Conservation (phyloP, 37 sponge, comb jelly and placozoan species). For the Trichoplax adhaerens region DNA sequence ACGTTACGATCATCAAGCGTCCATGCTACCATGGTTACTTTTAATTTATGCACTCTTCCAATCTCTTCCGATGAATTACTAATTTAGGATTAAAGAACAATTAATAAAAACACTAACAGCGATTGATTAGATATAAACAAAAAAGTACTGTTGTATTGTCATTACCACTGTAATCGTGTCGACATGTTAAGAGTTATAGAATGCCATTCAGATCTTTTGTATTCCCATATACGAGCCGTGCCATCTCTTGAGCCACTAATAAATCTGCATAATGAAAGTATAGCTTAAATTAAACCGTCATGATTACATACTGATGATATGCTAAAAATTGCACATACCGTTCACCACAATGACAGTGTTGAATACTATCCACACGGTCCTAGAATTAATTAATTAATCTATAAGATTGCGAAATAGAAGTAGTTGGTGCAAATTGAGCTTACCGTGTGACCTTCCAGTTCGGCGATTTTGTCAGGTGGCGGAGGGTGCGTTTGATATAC, state of each 20-base stretch:
- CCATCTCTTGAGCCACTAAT: conserved; percentile 57
- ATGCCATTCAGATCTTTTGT: conserved; percentile 20
- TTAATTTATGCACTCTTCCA: too few relatives aligned
- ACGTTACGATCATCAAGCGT: conserved; percentile 38
- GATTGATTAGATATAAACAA: background rate
- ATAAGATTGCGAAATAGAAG: background rate
- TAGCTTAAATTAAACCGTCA: conserved; percentile 35
- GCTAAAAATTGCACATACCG: background rate
- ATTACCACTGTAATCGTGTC: background rate
- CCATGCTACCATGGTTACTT: conserved; percentile 7
- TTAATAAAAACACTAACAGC: too few relatives aligned
- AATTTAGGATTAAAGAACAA: too few relatives aligned
- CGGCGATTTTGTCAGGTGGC: conserved; percentile 26
- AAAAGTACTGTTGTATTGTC: too few relatives aligned
- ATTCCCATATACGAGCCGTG: conserved; percentile 42
- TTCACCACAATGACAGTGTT: background rate
- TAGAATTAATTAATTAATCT: background rate
- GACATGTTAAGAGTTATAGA: conserved; percentile 10
- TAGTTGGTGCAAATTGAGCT: background rate
- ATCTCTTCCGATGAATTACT: too few relatives aligned
- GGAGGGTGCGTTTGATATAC: conserved; percentile 33
- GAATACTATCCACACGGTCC: background rate
- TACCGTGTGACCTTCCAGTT: conserved; percentile 51
- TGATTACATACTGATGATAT: conserved; percentile 19
- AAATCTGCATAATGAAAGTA: conserved; percentile 12